These are phyloP conservation scores for Myrmophylax atrothorax DNA, from an alignment of 2,113 vertebrate genomes.

Conservation along the genomic window DNA sequence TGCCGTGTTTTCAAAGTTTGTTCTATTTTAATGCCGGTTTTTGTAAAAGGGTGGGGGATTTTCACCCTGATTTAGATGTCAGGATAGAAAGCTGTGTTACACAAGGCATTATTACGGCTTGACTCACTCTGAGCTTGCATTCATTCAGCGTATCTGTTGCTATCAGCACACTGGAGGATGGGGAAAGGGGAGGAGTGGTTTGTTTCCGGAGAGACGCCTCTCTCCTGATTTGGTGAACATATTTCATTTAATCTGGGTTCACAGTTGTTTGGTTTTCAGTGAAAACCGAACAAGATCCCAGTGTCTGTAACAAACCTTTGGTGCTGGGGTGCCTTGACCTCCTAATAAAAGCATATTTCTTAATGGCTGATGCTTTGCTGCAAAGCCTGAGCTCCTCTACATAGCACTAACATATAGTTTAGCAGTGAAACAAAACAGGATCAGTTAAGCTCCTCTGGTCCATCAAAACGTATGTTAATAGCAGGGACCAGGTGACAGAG, in stretches of 20 bases:
- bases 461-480: neutral
- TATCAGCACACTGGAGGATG: neutral
- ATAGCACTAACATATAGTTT: neutral
- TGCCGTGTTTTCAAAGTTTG: fast-evolving
- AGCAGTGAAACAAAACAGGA: neutral
- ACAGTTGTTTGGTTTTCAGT: neutral
- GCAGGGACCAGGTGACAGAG: neutral
- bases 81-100: slow-evolving; percentile 11
- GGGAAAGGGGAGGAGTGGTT: neutral
- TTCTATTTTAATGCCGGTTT: neutral
- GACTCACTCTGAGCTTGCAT: neutral
- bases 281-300: neutral
- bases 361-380: neutral
- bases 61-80: neutral
- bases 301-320: neutral
- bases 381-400: neutral
- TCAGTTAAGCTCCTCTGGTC: neutral
- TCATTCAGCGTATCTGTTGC: neutral
- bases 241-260: neutral
- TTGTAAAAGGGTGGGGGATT: neutral
- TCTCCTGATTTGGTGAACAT: neutral
- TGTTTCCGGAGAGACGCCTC: neutral
- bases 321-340: neutral
- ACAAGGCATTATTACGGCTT: neutral
- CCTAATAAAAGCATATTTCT: neutral